phyloP scores from a whole-genome alignment of 2,888 invertebrate species.

The Hedychridium roseum region DNA sequence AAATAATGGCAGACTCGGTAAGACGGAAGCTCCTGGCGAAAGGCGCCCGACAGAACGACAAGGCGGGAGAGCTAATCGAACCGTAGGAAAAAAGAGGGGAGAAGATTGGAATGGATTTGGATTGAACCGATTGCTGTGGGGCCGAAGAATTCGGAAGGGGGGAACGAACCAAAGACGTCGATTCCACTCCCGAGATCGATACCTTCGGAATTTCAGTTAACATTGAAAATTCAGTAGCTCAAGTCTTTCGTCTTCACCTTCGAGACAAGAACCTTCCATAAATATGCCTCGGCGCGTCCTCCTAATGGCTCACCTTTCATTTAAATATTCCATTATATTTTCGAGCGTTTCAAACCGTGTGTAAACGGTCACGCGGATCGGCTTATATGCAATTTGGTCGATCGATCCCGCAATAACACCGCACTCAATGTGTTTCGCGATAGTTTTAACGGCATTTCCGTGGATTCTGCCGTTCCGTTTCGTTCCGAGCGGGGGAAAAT shows the following conservation, averaged over 20 bases:
- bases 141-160: slow-evolving; percentile 17
- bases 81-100: not conserved
- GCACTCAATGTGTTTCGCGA: too few relatives aligned
- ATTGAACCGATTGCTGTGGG: slow-evolving; percentile 23
- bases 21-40: slow-evolving; percentile 20
- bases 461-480: too few relatives aligned
- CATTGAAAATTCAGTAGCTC: slow-evolving; percentile 34
- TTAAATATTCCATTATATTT: too few relatives aligned
- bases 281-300: too few relatives aligned
- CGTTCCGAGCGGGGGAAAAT: slow-evolving; percentile 6
- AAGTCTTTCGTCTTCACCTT: too few relatives aligned
- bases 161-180: slow-evolving; percentile 12
- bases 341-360: too few relatives aligned
- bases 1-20: slow-evolving; percentile 44
- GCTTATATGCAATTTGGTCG: too few relatives aligned
- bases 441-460: too few relatives aligned
- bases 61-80: slow-evolving; percentile 7
- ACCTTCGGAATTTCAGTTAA: slow-evolving; percentile 16
- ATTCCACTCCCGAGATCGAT: slow-evolving; percentile 26
- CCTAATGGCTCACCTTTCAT: too few relatives aligned
- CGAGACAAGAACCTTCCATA: too few relatives aligned
- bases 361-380: too few relatives aligned
- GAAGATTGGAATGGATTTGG: not conserved
- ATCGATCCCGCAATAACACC: too few relatives aligned
- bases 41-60: slow-evolving; percentile 3